Evolutionary conservation across 2,888 invertebrate species (phyloP).

Genomic region (Torymus auratus): DNA sequence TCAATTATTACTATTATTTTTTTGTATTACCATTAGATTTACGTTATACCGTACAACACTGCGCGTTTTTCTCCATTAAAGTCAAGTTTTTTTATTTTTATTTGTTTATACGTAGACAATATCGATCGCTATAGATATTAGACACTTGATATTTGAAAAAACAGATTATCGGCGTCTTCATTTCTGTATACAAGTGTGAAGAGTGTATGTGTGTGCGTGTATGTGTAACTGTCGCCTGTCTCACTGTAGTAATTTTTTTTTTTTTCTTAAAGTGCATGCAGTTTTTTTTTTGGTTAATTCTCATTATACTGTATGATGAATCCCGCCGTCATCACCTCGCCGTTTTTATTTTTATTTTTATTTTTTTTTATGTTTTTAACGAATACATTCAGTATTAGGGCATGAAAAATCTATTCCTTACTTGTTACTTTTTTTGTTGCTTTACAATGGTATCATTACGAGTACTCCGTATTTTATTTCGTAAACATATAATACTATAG

Average conservation of each 20-base stretch:
- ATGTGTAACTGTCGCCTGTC: conserved; percentile 9
- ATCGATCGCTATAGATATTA: conserved; percentile 72
- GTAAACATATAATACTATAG: conserved; percentile 56
- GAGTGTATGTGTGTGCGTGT: conserved; percentile 49
- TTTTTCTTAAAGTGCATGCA: conserved; percentile 54
- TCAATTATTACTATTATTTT: conserved; percentile 70
- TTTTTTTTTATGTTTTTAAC: conserved; percentile 58
- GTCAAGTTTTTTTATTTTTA: conserved; percentile 65
- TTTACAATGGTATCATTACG: conserved; percentile 59
- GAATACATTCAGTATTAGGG: conserved; percentile 54
- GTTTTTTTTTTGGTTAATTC: conserved; percentile 45
- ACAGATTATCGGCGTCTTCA: conserved; percentile 64
- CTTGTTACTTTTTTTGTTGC: conserved; percentile 47
- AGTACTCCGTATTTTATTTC: conserved; percentile 40
- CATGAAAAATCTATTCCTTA: conserved; percentile 53
- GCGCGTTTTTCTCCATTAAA: conserved; percentile 33
- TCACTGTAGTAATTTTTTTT: conserved; percentile 28
- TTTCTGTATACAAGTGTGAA: conserved; percentile 28
- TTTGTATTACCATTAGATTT: conserved; percentile 67
- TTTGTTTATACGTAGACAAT: conserved; percentile 71
- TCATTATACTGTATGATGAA: conserved; percentile 45
- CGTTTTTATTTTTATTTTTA: conserved; percentile 15
- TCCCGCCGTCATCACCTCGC: neutral
- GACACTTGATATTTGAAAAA: conserved; percentile 74
- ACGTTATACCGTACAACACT: conserved; percentile 48